Evolutionary conservation across 2,888 invertebrate genomes (phyloP).

Genomic region (Drosophila flavopinicola): DNA sequence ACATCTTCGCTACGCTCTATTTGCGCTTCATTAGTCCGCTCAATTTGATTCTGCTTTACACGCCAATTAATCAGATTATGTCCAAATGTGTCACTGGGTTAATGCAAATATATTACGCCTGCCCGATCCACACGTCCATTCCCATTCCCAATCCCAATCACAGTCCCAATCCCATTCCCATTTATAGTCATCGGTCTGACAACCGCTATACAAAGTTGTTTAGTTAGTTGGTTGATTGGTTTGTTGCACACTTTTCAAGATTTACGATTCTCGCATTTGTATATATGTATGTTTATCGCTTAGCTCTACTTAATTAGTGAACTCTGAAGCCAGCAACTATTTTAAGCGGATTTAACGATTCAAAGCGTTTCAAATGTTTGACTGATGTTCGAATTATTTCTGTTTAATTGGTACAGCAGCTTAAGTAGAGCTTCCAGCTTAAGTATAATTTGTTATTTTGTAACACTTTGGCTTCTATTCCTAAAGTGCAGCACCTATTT

Average conservation of each 20-base stretch:
- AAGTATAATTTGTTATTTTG: neutral
- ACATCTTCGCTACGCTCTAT: constrained; percentile 52
- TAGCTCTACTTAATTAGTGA: constrained; percentile 65
- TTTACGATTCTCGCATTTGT: constrained; percentile 15
- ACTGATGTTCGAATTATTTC: constrained; percentile 13
- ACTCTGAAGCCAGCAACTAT: constrained; percentile 51
- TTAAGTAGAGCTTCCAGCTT: neutral
- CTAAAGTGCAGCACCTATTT: too few relatives aligned
- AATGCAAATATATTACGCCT: constrained; percentile 73
- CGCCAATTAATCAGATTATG: constrained; percentile 79
- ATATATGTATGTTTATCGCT: constrained; percentile 37
- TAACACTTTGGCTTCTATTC: too few relatives aligned
- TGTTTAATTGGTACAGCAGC: neutral
- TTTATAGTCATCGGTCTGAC: constrained; percentile 15
- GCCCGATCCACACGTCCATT: constrained; percentile 6
- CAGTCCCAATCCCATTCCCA: constrained; percentile 10
- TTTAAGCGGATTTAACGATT: constrained; percentile 59
- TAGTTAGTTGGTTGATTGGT: constrained; percentile 10
- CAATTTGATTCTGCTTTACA: constrained; percentile 70
- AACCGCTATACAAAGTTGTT: constrained; percentile 12
- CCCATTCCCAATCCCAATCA: constrained; percentile 2
- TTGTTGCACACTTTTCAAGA: constrained; percentile 28
- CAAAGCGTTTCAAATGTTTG: constrained; percentile 17
- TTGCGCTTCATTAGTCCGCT: constrained; percentile 70
- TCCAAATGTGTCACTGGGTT: constrained; percentile 79